phyloP scores from a whole-genome alignment of 2,888 invertebrate species.

The Polia nebulosa region DNA sequence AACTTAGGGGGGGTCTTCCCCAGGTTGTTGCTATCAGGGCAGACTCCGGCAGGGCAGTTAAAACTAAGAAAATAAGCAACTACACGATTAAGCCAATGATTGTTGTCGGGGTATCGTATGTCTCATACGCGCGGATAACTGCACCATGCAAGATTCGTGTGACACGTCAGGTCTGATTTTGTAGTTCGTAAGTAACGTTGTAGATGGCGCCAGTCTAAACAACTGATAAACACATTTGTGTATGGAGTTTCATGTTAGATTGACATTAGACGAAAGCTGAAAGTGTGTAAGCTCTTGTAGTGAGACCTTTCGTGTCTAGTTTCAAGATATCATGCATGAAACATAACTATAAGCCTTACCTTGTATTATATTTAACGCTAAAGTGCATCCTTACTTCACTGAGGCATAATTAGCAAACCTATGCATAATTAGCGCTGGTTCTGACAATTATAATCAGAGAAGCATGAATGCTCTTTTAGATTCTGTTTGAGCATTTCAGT shows the following conservation, averaged over 20 bases:
- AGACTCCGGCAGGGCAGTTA: no score
- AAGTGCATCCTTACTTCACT: background rate
- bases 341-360: background rate
- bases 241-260: background rate
- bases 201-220: background rate
- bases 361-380: background rate
- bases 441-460: background rate
- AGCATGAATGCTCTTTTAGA: constrained; percentile 1
- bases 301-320: background rate
- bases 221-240: background rate
- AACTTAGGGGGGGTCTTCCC: no score
- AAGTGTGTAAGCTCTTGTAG: background rate
- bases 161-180: background rate
- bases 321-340: constrained; percentile 13
- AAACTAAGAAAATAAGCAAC: no score
- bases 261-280: background rate
- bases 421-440: background rate
- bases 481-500: constrained; percentile 3
- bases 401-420: background rate
- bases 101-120: no score
- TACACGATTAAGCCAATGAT: no score
- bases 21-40: no score
- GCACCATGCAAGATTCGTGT: no score
- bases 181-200: background rate
- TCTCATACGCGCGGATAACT: no score